Base-by-base conservation (phyloP, 2,113 vertebrate genomes). In the Callaeas wilsoni region DNA sequence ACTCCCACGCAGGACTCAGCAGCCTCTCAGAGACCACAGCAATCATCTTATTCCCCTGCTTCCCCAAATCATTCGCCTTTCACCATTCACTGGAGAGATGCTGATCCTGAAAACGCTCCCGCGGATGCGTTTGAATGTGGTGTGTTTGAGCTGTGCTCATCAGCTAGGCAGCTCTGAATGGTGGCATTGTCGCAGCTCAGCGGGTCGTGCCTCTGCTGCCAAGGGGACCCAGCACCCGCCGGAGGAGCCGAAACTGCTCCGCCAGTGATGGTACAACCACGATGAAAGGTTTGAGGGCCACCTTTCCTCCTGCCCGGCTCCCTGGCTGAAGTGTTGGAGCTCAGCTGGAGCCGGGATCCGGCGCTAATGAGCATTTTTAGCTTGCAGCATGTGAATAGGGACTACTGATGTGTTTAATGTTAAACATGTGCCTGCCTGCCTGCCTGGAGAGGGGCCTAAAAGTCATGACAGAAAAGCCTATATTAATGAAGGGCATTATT, bases 361-460 rank as follows among this genome's bases (percentile, higher is more conserved):
- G 70, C 3, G 0, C 95, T 97, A 96, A 97, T 73, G 87, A 97
- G 89, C 60, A 16, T 79, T 94, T 91, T 57, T 87, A 71, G 82
- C 94, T 93, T 92, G 88, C 92, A 90, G 94, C 90, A 2, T 88
- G 85, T 93, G 94, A 94, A 69, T 80, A 71, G 90, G 73, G 87
- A 69, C 94, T 92, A 46, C 82, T 95, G 67, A 29, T 77, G 92
- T 96, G 75, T 94, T 97, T 96, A 96, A 89, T 79, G 89, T 84
- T 73, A 89, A 96, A 94, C 95, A 93, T 96, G 96, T 96, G 94
- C 90, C 67, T 83, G 84, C 89, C 94, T 93, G 83, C 78, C 81
- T 83, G 89, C 91, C 94, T 94, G 95, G 94, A 96, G 49, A 79
- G 63, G n/a, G 87, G 87, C 91, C 93, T 92, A 44, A 80, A 93